A percentile compares a stretch with the other conserved stretches of the same genome.
Conservation (phyloP, 2,113 vertebrate genomes). For the Cebus imitator region DNA sequence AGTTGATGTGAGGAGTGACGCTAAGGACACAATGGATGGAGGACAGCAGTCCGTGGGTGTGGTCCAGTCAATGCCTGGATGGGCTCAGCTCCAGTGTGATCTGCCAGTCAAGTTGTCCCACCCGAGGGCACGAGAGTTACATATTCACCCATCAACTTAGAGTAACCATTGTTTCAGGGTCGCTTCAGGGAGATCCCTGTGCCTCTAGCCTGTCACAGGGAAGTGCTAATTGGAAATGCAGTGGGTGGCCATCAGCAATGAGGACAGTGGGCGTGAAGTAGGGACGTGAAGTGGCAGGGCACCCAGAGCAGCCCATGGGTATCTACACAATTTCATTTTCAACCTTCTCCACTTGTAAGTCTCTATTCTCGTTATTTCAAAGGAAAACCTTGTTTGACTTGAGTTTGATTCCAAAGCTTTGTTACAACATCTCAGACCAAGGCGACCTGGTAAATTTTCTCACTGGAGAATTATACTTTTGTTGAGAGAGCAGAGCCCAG, state of each 20-base stretch:
- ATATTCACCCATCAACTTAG: not conserved
- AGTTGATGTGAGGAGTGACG: not conserved
- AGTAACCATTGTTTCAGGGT: not conserved
- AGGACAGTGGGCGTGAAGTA: not conserved
- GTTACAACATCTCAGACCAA: not conserved
- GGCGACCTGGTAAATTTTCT: not conserved
- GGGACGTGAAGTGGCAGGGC: not conserved
- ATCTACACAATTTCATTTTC: not conserved
- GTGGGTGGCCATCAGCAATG: not conserved
- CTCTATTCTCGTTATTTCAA: not conserved
- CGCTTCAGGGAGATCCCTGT: not conserved
- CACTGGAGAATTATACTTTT: not conserved
- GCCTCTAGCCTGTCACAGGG: not conserved
- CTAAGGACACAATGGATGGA: not conserved
- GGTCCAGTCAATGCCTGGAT: not conserved
- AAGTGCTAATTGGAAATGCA: not conserved
- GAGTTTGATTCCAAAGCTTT: constrained; percentile 1
- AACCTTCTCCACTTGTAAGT: not conserved
- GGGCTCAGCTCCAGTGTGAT: not conserved
- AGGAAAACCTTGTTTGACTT: not conserved
- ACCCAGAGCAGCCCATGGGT: not conserved
- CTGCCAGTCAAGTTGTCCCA: not conserved
- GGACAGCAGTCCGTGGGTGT: not conserved
- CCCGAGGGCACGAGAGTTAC: accelerated
- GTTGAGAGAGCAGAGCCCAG: not conserved